These are phyloP conservation scores for Callimorpha dominula DNA, from an alignment of 2,888 invertebrate genomes.

Conservation along the genomic window DNA sequence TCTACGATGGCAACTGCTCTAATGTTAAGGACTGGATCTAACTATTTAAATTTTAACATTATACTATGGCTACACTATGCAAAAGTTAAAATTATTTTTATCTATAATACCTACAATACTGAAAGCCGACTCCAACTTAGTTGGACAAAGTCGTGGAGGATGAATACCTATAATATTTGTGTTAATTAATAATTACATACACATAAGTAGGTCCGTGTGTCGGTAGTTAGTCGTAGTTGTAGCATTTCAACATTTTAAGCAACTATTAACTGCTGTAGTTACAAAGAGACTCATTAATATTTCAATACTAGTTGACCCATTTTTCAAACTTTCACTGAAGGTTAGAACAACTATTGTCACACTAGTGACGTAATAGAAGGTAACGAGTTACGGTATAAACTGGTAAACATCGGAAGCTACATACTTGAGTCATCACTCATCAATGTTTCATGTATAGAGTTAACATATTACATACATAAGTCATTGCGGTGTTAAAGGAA, in stretches of 20 bases:
- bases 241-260: neutral
- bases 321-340: constrained; percentile 39
- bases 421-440: constrained; percentile 16
- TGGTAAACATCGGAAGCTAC: constrained; percentile 20
- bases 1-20: neutral
- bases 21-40: neutral
- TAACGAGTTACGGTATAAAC: constrained; percentile 27
- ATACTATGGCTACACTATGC: neutral
- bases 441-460: constrained; percentile 20
- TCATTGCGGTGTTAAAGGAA: neutral
- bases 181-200: too few species aligned
- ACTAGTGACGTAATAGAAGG: constrained; percentile 21
- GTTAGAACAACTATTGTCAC: constrained; percentile 31
- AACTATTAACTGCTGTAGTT: constrained; percentile 8
- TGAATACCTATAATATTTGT: too few species aligned
- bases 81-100: neutral
- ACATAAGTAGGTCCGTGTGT: too few species aligned
- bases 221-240: neutral
- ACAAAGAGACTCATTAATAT: constrained; percentile 22
- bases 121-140: too few species aligned
- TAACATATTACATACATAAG: neutral
- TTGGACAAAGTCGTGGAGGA: too few species aligned
- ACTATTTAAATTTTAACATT: neutral
- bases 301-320: constrained; percentile 28
- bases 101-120: neutral